phyloP scores from a whole-genome alignment of 2,888 invertebrate genomes.

The Anaspis maculata region DNA sequence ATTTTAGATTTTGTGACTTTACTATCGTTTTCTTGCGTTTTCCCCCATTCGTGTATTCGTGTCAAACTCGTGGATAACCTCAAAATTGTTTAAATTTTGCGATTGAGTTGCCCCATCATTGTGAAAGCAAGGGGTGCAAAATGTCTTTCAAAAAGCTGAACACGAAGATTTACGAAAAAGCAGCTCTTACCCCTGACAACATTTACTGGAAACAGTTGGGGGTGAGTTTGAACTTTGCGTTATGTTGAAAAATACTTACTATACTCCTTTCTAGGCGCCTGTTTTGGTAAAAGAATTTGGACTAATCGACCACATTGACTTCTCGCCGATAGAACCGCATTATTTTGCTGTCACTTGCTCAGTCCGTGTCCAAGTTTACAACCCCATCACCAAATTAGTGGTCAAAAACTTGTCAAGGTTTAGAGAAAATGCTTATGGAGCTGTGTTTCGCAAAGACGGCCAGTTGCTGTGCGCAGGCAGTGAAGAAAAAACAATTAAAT shows the following conservation, averaged over 20 bases:
- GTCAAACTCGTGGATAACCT: slow-evolving; percentile 5
- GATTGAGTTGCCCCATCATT: too few relatives aligned
- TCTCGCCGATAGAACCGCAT: slow-evolving; percentile 81
- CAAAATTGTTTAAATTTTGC: neutral
- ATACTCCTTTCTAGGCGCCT: slow-evolving; percentile 52
- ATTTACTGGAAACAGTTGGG: slow-evolving; percentile 84
- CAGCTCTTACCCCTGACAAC: slow-evolving; percentile 66
- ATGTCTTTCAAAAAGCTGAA: slow-evolving; percentile 64
- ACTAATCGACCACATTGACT: slow-evolving; percentile 83
- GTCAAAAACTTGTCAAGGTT: slow-evolving; percentile 76
- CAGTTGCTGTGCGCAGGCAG: slow-evolving; percentile 80
- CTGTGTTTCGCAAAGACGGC: slow-evolving; percentile 72
- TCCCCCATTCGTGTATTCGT: too few relatives aligned
- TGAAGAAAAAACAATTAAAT: slow-evolving; percentile 76
- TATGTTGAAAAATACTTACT: slow-evolving; percentile 1
- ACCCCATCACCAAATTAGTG: slow-evolving; percentile 75
- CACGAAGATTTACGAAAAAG: slow-evolving; percentile 58
- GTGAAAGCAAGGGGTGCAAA: too few relatives aligned
- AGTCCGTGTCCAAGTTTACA: slow-evolving; percentile 77
- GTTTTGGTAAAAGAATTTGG: slow-evolving; percentile 88
- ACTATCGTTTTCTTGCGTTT: too few relatives aligned
- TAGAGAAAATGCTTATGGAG: slow-evolving; percentile 79
- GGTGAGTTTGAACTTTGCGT: slow-evolving; percentile 46
- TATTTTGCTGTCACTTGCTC: slow-evolving; percentile 91
- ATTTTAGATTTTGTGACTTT: too few relatives aligned